phyloP scores from a whole-genome alignment of 2,797 vertebrate genomes.

The Miichthys miiuy region DNA sequence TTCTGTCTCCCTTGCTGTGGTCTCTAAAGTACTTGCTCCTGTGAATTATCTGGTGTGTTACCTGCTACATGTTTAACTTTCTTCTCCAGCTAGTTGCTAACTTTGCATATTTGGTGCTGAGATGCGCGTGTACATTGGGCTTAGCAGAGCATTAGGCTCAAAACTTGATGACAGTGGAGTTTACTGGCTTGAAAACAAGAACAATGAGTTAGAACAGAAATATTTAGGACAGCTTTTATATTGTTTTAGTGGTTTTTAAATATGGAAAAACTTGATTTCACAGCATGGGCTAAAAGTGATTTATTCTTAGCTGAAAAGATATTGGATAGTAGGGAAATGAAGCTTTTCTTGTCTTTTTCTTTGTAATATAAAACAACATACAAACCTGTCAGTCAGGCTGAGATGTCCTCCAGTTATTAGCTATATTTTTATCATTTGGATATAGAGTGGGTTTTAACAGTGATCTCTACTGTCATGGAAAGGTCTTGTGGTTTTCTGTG shows the following conservation, averaged over 20 bases:
- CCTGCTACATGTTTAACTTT: neutral
- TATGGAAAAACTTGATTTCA: neutral
- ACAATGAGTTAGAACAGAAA: neutral
- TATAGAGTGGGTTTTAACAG: neutral
- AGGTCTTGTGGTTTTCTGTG: neutral
- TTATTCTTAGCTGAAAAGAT: neutral
- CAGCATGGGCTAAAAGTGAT: neutral
- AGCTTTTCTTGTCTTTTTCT: slow-evolving; percentile 14
- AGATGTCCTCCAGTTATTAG: neutral
- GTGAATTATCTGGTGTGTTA: neutral
- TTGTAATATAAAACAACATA: neutral
- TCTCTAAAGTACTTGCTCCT: neutral
- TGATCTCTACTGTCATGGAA: neutral
- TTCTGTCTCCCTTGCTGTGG: neutral
- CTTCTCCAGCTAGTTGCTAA: neutral
- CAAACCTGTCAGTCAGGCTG: slow-evolving; percentile 13
- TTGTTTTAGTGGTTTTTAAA: neutral
- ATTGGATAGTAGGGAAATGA: neutral
- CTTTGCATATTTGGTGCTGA: neutral
- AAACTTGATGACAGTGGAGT: neutral
- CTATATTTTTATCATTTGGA: neutral
- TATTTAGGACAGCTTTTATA: neutral
- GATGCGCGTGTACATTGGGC: neutral
- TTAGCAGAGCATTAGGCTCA: neutral
- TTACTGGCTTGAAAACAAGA: neutral